phyloP scores from a whole-genome alignment of 2,888 invertebrate species.

The Cheilosia impressa region DNA sequence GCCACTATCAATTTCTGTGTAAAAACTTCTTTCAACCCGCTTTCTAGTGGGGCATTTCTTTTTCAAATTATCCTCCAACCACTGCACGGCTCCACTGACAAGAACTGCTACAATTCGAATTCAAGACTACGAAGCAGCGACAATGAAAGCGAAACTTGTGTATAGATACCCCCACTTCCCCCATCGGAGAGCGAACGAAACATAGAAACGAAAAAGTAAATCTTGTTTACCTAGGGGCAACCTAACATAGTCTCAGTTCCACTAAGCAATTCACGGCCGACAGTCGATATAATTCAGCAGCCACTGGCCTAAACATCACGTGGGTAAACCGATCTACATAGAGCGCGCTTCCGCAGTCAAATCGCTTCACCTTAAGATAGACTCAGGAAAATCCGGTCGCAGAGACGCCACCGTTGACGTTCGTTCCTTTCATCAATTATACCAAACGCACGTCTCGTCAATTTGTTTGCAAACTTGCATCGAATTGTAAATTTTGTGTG shows the following conservation, averaged over 20 bases:
- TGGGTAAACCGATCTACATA: not conserved
- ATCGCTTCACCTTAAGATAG: constrained; percentile 5
- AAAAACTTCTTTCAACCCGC: no score
- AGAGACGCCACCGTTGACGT: constrained; percentile 4
- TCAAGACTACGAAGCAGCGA: not conserved
- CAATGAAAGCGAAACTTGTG: constrained; percentile 11
- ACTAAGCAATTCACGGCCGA: constrained; percentile 50
- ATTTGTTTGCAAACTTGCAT: constrained; percentile 1
- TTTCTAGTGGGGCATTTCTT: no score
- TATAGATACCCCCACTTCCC: not conserved
- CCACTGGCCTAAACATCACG: not conserved
- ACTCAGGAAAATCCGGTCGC: constrained; percentile 35
- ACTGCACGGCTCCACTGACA: constrained; percentile 7
- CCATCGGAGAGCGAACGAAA: not conserved
- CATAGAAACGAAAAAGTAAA: constrained; percentile 25
- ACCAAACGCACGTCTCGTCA: not conserved
- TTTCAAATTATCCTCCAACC: not conserved
- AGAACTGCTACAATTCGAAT: not conserved
- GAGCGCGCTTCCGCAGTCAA: constrained; percentile 6
- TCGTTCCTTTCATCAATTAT: constrained; percentile 4
- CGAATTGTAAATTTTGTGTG: constrained; percentile 24
- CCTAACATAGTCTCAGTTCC: constrained; percentile 46
- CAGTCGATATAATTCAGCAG: constrained; percentile 36
- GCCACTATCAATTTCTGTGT: no score
- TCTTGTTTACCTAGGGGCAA: constrained; percentile 39